Conservation (phyloP, 2,888 invertebrate species). For the Drosophila rellima region DNA sequence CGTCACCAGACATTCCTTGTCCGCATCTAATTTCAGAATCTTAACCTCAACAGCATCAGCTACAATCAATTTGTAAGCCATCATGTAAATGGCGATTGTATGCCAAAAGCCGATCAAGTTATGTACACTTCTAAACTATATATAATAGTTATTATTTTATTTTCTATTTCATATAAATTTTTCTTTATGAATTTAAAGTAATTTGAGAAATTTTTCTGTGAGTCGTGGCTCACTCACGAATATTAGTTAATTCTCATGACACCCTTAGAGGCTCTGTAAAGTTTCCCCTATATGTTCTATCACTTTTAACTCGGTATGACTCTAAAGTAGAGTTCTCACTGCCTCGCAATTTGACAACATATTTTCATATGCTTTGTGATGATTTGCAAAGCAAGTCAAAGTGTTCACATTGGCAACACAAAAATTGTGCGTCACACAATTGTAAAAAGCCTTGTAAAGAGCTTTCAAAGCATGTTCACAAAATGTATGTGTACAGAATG, state of each 20-base stretch:
- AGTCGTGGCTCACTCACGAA: not conserved
- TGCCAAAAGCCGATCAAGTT: slow-evolving; percentile 1
- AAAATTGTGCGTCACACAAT: no score
- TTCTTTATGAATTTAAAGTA: not conserved
- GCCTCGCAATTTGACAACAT: no score
- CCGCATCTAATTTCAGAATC: slow-evolving; percentile 7
- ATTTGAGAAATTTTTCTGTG: not conserved
- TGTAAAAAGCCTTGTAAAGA: no score
- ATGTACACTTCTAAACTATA: not conserved
- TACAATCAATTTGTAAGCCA: slow-evolving; percentile 14
- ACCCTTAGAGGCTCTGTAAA: slow-evolving; percentile 1
- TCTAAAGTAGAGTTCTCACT: no score
- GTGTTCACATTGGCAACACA: no score
- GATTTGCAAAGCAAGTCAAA: no score
- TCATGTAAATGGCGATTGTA: not conserved
- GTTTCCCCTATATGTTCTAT: not conserved
- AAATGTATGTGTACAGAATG: no score
- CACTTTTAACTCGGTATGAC: not conserved
- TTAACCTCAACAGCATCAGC: not conserved
- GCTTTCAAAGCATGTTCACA: no score
- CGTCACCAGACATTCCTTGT: slow-evolving; percentile 24
- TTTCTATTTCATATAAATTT: slow-evolving; percentile 1
- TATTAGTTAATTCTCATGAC: not conserved
- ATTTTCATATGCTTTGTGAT: no score
- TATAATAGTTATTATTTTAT: slow-evolving; percentile 2